Base-by-base conservation (phyloP, 2,888 invertebrate species). In the Xanthorhoe spadicearia region DNA sequence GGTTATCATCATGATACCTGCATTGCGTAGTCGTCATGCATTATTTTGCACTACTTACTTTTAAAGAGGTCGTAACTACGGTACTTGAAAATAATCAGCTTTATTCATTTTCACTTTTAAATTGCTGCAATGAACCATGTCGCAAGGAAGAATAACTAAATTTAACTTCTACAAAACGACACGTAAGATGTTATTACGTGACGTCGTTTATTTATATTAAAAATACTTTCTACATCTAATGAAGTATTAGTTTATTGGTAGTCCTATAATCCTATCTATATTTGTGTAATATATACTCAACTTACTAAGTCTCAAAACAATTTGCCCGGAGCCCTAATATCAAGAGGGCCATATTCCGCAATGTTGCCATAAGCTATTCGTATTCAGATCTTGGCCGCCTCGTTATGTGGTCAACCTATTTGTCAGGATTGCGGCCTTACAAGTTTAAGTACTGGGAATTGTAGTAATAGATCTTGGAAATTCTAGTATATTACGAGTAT, bases 321-420 rank as follows among this genome's bases (percentile, higher is more conserved):
- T 61, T 54, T 54, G 9, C 55, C 7, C 32, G 23, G 8, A 17
- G 23, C 43, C 43, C 38, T 48, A 15, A 54, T 54, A 61, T 54
- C 61, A 54, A 53, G 48, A 35, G 61, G 56, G 61, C 56, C 13
- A 43, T 38, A 49, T 64, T 66, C 38, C 56, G 61, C 38, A 69
- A 72, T 57, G 70, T 55, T 65, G 62, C 56, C 38, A 58, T 51
- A 64, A 52, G 58, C 63, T 23, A 68, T 72, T 72, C 67, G 68
- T 70, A 70, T 72, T 70, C 70, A 54, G 68, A 58, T 67, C 72
- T 68, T 60, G 68, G 63, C 32, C 53, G 58, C 19, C 66, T 62
- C 64, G 64, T 70, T 64, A 70, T 63, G 68, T 64, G 68, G 66
- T 48, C 64, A 63, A 64, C 64, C 62, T 72, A 70, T 69, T 70